These are phyloP conservation scores for Cavia aperea DNA, from an alignment of 2,113 vertebrate species.

Conservation along the genomic window DNA sequence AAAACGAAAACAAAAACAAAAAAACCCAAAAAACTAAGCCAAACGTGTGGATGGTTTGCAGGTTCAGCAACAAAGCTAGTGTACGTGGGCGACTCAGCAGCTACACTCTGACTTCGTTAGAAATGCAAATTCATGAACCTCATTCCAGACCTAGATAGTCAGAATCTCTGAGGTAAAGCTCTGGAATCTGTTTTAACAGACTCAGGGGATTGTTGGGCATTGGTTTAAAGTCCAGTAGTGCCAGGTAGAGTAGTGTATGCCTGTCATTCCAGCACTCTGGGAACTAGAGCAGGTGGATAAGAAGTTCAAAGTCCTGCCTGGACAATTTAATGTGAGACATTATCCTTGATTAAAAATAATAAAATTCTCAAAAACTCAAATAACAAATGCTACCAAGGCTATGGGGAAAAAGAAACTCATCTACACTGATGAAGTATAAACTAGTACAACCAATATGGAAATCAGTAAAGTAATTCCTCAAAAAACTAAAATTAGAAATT, in stretches of 20 bases:
- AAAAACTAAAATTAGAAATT: not conserved
- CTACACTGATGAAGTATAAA: not conserved
- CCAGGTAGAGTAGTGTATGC: not conserved
- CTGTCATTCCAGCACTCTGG: not conserved
- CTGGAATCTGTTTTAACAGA: constrained; percentile 16
- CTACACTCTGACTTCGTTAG: not conserved
- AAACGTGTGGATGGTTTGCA: not conserved
- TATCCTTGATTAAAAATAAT: not conserved
- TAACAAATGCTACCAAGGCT: not conserved
- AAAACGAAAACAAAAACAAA: not conserved
- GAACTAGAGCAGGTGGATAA: not conserved
- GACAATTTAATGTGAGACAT: not conserved
- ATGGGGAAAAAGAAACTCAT: not conserved
- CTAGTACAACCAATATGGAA: not conserved
- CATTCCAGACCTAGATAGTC: not conserved
- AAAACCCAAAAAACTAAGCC: not conserved
- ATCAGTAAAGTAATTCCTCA: not conserved
- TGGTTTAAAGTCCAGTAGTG: constrained; percentile 5
- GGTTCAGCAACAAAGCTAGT: not conserved
- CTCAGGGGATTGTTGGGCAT: not conserved
- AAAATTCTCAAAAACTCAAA: not conserved
- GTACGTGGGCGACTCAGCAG: not conserved
- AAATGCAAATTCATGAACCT: not conserved
- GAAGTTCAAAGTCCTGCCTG: not conserved
- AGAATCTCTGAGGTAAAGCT: not conserved